Conservation (phyloP, 2,888 invertebrate genomes). For the Caenorhabditis sp. region DNA sequence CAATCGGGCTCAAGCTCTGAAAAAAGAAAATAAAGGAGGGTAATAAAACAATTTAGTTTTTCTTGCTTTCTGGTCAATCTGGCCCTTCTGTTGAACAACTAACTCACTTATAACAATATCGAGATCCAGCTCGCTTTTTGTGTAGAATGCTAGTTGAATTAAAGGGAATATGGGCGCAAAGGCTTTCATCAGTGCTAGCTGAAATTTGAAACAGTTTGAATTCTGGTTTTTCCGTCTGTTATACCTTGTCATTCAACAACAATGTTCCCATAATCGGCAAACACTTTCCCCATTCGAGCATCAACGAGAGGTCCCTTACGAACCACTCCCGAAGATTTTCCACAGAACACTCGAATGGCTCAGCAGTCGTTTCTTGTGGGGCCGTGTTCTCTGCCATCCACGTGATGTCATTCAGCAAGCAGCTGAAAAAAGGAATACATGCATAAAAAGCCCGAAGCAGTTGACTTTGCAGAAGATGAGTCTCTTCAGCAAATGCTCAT, state of each 20-base stretch:
- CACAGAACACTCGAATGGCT: constrained; percentile 64
- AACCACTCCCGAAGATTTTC: constrained; percentile 73
- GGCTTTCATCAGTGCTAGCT: constrained; percentile 75
- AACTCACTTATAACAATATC: constrained; percentile 60
- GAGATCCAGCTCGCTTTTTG: constrained; percentile 56
- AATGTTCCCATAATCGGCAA: constrained; percentile 68
- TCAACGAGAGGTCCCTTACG: constrained; percentile 72
- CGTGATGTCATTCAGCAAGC: constrained; percentile 68
- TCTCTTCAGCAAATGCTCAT: not conserved
- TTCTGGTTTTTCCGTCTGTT: not conserved
- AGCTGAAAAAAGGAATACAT: constrained; percentile 58
- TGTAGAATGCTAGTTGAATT: constrained; percentile 74
- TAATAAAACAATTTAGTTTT: too few species aligned
- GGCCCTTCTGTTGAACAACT: not conserved
- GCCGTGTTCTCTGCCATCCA: constrained; percentile 67
- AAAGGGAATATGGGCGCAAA: constrained; percentile 73
- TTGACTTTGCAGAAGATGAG: constrained; percentile 17
- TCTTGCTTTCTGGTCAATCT: too few species aligned
- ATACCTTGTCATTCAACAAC: constrained; percentile 72
- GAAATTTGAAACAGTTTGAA: constrained; percentile 33
- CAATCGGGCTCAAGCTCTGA: constrained; percentile 68
- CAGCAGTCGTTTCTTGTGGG: constrained; percentile 10
- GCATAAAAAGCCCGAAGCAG: constrained; percentile 20
- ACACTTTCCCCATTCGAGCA: constrained; percentile 77
- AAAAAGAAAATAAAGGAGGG: too few species aligned